Percentiles rank a stretch among this genome's conserved stretches.
These are phyloP conservation scores for Meteorus colon DNA, from an alignment of 2,888 invertebrate genomes.

Conservation along the genomic window DNA sequence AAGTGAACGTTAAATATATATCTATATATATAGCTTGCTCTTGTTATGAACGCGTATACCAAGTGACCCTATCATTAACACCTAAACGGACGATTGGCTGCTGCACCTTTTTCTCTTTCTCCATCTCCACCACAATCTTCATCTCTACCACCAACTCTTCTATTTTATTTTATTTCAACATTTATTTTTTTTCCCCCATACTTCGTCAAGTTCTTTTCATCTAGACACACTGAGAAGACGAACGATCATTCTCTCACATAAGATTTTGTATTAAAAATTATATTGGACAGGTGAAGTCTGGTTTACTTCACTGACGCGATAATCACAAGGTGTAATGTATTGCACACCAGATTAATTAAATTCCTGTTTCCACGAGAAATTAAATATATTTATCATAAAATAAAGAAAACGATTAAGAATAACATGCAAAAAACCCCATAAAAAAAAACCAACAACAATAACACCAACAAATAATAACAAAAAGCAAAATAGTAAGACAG, in stretches of 20 bases:
- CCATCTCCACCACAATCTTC: constrained; percentile 32
- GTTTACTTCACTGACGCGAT: constrained; percentile 68
- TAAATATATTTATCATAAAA: not conserved
- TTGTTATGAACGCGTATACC: constrained; percentile 63
- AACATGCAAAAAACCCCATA: no score
- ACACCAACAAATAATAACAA: not conserved
- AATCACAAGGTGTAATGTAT: constrained; percentile 61
- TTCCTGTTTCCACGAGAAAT: constrained; percentile 53
- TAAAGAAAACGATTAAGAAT: not conserved
- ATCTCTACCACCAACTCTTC: constrained; percentile 23
- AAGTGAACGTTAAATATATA: no score
- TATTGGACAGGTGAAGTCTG: constrained; percentile 68
- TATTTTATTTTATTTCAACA: constrained; percentile 25
- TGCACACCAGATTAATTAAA: constrained; percentile 68
- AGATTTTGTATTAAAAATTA: constrained; percentile 39
- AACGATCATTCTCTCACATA: constrained; percentile 44
- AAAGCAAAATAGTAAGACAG: not conserved
- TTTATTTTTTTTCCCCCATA: constrained; percentile 27
- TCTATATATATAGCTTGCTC: no score
- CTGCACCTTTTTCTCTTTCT: constrained; percentile 47
- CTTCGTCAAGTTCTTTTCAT: not conserved
- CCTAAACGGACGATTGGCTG: constrained; percentile 66
- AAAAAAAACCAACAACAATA: not conserved
- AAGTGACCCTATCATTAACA: constrained; percentile 70
- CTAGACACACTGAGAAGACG: not conserved